Base-by-base conservation (phyloP, 2,113 vertebrate genomes). In the Chaetorhynchus papuensis region DNA sequence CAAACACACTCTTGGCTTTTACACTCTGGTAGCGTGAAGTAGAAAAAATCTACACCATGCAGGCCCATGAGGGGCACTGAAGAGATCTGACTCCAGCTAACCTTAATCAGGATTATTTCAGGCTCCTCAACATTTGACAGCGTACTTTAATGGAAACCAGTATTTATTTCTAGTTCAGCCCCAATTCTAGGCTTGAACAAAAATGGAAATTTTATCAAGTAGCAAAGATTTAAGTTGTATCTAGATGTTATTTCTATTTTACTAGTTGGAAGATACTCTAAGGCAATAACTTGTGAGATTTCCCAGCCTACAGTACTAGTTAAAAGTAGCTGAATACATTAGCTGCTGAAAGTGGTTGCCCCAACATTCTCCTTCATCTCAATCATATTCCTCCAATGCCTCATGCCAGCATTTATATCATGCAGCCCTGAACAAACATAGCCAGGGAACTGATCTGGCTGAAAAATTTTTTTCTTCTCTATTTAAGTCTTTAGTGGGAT, bases 1-100 rank as follows among this genome's bases (percentile, higher is more conserved):
- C 90, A 97, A 83, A 96, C 33, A 93, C 61, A 95, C 87, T 72
- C 93, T n/a, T 4, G 87, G 87, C 69, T 96, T 87, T 86, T 75
- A 96, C 1, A 13, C 80, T 95, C 66, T 59, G 35, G 60, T n/a
- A 91, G 31, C 15, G 3, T 23, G 17, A 93, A 76, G 35, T 6
- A 83, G 63, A 76, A 91, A 79, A 76, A 76, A 54, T 41, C 63
- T 77, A 28, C 60, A 92, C 22, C 68, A 41, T 20, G 41, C 24
- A 87, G 27, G 17, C 14, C 71, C 20, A 30, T 22, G 24, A 86
- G 33, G 33, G 75, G 66, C 30, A 91, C 9, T 74, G 50, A 83
- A 95, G 17, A 69, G n/a, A 80, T 60, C 7, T 70, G 33, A 88
- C n/a, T 94, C 39, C 50, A 85, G 63, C 57, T 54, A 88, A 87